A percentile compares a stretch with the other conserved stretches of the same genome.
These are phyloP conservation scores for Blera fallax DNA, from an alignment of 2,888 invertebrate species.

Conservation along the genomic window DNA sequence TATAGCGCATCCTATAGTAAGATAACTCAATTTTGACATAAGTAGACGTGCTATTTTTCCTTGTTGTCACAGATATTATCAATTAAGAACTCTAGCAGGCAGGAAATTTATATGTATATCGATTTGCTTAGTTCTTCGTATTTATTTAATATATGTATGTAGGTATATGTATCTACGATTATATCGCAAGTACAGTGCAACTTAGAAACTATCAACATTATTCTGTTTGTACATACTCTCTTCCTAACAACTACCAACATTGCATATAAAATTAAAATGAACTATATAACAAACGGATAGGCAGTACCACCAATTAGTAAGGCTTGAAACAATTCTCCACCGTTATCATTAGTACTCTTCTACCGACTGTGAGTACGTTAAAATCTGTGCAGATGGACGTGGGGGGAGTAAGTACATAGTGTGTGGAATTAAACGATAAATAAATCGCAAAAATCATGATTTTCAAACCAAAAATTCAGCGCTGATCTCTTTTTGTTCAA, in stretches of 20 bases:
- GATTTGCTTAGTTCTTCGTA: too few species aligned
- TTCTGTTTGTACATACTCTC: not conserved
- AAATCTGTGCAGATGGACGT: slow-evolving; percentile 17
- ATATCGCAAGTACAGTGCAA: not conserved
- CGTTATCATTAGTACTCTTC: not conserved
- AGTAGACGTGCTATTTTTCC: too few species aligned
- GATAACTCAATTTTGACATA: too few species aligned
- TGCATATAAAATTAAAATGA: not conserved
- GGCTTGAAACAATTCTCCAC: slow-evolving; percentile 25
- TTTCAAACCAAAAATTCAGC: slow-evolving; percentile 6
- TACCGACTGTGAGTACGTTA: slow-evolving; percentile 5
- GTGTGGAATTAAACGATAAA: slow-evolving; percentile 27
- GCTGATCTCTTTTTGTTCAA: not conserved
- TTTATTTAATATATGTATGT: too few species aligned
- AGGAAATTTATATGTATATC: too few species aligned
- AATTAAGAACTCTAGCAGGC: too few species aligned
- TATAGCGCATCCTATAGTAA: too few species aligned
- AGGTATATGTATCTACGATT: too few species aligned
- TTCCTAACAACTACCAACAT: not conserved
- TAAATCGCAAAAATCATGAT: slow-evolving; percentile 21
- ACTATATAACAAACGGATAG: not conserved
- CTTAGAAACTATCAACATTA: not conserved
- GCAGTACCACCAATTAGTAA: slow-evolving; percentile 21
- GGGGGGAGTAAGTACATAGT: not conserved
- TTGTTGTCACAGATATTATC: too few species aligned